Percentiles rank a stretch among this genome's conserved stretches.
These are phyloP conservation scores for Stichodactyla mertensii DNA, from an alignment of 64 coral and sea anemone genomes.

Conservation along the genomic window DNA sequence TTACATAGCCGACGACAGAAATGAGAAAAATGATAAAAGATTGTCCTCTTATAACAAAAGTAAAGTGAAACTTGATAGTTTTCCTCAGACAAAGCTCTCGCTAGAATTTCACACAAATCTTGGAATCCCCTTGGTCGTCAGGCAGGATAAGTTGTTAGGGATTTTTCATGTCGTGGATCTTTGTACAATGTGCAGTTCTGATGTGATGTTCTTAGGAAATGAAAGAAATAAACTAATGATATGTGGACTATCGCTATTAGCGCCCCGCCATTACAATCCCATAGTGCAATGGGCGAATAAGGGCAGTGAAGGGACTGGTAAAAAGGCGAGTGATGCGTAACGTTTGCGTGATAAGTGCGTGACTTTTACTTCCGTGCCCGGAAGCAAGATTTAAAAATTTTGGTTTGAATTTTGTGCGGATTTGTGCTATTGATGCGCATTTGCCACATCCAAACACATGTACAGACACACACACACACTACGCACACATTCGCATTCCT, in stretches of 20 bases:
- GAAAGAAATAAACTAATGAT: background rate
- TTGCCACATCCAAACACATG: too few relatives aligned
- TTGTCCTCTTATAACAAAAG: background rate
- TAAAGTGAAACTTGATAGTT: background rate
- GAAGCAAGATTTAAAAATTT: too few relatives aligned
- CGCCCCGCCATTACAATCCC: slow-evolving; percentile 38
- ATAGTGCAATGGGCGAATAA: background rate
- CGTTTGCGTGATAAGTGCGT: background rate
- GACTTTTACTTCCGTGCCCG: background rate
- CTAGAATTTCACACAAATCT: background rate
- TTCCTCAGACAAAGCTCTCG: background rate
- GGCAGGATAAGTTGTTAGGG: background rate
- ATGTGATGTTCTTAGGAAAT: slow-evolving; percentile 10
- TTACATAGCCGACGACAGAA: background rate
- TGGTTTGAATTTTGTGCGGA: too few relatives aligned
- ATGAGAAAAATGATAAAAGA: background rate
- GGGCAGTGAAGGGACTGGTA: background rate
- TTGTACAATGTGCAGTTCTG: background rate
- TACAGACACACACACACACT: too few relatives aligned
- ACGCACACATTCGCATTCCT: too few relatives aligned
- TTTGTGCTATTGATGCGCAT: too few relatives aligned
- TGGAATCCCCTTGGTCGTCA: background rate
- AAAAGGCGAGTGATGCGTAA: background rate
- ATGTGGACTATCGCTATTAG: background rate
- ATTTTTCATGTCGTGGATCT: background rate